A percentile compares a stretch with the other conserved stretches of the same genome.
phyloP scores from a whole-genome alignment of 2,888 invertebrate species.

The Ennomos erosarius region DNA sequence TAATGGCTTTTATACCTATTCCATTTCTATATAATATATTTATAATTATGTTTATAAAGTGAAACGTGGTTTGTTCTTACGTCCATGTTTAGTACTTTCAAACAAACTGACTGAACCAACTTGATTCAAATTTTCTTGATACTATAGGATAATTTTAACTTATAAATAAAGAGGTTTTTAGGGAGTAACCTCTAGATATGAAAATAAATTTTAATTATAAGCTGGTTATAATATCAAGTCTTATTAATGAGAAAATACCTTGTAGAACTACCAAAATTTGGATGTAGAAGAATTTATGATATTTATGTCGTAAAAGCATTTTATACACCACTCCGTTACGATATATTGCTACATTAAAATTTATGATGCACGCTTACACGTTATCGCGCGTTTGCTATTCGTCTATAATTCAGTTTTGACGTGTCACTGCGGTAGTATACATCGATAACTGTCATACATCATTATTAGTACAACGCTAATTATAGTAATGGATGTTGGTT shows the following conservation, averaged over 20 bases:
- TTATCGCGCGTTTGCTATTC: conserved; percentile 24
- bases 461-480: conserved; percentile 29
- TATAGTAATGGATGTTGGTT: conserved; percentile 21
- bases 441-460: conserved; percentile 23
- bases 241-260: background rate
- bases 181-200: no score
- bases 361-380: conserved; percentile 21
- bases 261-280: no score
- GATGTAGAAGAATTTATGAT: background rate
- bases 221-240: no score
- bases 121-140: no score
- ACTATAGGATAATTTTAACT: background rate
- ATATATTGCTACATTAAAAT: conserved; percentile 25
- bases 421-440: conserved; percentile 12
- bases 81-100: no score
- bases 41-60: no score
- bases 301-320: conserved; percentile 7
- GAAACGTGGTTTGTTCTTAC: no score
- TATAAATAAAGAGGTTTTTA: background rate
- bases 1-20: no score
- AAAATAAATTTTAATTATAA: no score
- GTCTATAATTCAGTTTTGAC: conserved; percentile 27
- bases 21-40: no score
- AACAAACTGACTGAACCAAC: no score
- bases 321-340: conserved; percentile 27